Percentiles rank a stretch among this genome's conserved stretches.
Evolutionary conservation across 2,113 vertebrate genomes (phyloP).

Genomic region (Urocynchramus pylzowi): DNA sequence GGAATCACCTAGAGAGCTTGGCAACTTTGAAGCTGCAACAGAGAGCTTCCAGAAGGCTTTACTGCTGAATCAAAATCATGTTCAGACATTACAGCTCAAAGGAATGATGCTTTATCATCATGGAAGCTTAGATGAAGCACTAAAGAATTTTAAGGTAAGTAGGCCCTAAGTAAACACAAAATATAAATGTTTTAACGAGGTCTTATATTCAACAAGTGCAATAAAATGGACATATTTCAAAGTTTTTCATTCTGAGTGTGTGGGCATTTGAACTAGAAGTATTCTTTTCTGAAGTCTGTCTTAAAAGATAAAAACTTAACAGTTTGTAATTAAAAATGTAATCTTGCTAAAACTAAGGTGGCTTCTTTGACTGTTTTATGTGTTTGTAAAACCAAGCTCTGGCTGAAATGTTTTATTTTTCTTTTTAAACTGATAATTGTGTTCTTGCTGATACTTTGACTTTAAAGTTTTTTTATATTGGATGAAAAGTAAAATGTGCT

Average conservation of each 20-base stretch:
- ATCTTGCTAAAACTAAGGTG: not conserved
- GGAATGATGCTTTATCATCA: slow-evolving; percentile 98
- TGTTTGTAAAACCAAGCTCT: not conserved
- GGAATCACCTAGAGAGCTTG: slow-evolving; percentile 82
- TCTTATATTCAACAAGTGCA: not conserved
- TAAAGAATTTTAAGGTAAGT: slow-evolving; percentile 93
- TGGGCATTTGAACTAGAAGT: not conserved
- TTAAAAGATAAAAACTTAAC: not conserved
- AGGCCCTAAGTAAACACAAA: not conserved
- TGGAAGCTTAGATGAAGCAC: slow-evolving; percentile 89
- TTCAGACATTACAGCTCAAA: slow-evolving; percentile 92
- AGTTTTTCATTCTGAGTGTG: not conserved
- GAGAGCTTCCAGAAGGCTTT: slow-evolving; percentile 97
- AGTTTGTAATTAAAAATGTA: not conserved
- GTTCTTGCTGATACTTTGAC: not conserved
- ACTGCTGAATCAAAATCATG: slow-evolving; percentile 94
- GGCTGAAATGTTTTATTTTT: not conserved
- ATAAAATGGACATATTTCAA: not conserved
- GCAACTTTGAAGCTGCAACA: slow-evolving; percentile 93
- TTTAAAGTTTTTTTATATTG: not conserved
- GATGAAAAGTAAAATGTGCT: not conserved
- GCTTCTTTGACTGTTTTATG: not conserved
- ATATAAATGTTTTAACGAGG: not conserved
- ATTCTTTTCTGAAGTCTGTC: not conserved
- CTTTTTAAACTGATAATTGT: not conserved